Evolutionary conservation across 2,888 invertebrate genomes (phyloP), one percentile per base, ranked within the genome.

Genomic region (Machimus atricapillus): DNA sequence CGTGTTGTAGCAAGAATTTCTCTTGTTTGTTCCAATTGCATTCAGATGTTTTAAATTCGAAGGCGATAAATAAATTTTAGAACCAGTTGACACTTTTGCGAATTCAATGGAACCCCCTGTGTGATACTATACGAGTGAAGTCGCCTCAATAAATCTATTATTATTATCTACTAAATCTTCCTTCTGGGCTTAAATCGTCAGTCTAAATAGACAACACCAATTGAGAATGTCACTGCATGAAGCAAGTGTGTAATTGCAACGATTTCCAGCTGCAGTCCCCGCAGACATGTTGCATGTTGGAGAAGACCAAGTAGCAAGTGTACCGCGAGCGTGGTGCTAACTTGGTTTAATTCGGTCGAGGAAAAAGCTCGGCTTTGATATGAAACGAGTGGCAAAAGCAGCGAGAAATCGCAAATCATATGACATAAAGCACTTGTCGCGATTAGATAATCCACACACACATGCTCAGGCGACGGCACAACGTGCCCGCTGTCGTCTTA

Each of bases 371-470:
- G 6, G 9, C 78, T 79, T 16, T 43, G 78, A 78, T 78, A 23
- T 23, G 78, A 40, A 34, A n/a, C 40, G 31, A 19, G n/a, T 37
- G n/a, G 43, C 12, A 14, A 16, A n/a, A 40, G 46, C 52, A 16
- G 31, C 46, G 52, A 66, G 2, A 34, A 79, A 46, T 79, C 79
- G 52, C 79, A 27, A 79, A 79, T 79, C 79, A 79, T 52, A 79
- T 79, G 79, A 79, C 79, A 79, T 79, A 79, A 79, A 79, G 52
- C 52, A 31, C 52, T 78, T 78, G 23, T 66, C 52, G 79, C 31
- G 52, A 79, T 79, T 79, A 79, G 79, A 79, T 79, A 79, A 79
- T 79, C 43, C 52, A 8, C 79, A 31, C 31, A 79, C 52, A 79
- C 31, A n/a, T 8, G 31, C 12, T 6, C 58, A 0, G 9, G 46